Conservation (phyloP, 2,113 vertebrate species). For the Penelope pileata region DNA sequence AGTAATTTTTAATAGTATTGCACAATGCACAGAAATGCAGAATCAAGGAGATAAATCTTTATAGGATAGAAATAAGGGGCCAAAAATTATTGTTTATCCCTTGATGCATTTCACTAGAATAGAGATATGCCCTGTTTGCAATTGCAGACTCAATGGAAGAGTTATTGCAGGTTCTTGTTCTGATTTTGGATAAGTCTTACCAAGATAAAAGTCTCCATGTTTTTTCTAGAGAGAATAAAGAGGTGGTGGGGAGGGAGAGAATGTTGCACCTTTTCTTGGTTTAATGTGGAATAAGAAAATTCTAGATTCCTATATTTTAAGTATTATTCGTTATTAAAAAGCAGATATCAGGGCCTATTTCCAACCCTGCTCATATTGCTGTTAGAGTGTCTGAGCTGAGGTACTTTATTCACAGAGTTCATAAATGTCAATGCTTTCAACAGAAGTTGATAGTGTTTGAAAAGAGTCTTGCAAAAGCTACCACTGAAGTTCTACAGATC, state of each 20-base stretch:
- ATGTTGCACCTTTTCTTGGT: neutral
- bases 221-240: neutral
- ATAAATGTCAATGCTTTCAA: neutral
- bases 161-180: neutral
- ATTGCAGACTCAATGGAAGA: neutral
- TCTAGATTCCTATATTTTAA: neutral
- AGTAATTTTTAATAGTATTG: neutral
- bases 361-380: neutral
- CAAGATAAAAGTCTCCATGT: neutral
- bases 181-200: neutral
- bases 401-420: neutral
- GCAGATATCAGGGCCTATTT: neutral
- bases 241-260: fast-evolving
- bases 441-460: neutral
- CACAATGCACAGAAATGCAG: neutral
- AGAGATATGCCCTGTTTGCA: neutral
- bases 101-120: neutral
- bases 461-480: neutral
- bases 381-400: neutral
- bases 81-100: neutral
- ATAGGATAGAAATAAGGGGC: neutral
- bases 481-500: neutral
- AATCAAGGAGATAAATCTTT: neutral
- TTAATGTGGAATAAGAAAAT: neutral
- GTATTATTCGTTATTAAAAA: neutral